phyloP scores from a whole-genome alignment of 2,113 vertebrate species.

The Clupea harengus region DNA sequence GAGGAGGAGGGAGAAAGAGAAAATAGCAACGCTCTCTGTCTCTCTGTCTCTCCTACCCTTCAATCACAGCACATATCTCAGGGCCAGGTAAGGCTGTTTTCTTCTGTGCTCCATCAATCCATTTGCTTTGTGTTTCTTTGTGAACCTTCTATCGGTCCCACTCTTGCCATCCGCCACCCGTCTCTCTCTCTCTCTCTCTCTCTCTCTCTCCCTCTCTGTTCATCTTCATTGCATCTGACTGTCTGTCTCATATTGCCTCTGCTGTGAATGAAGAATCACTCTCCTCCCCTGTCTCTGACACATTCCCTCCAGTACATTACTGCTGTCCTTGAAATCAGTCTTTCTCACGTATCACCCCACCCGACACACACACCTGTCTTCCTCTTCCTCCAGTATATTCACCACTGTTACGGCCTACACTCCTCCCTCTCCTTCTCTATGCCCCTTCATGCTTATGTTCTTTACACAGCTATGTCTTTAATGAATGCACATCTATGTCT shows the following conservation, averaged over 20 bases:
- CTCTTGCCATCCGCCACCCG: constrained; percentile 26
- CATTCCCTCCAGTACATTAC: constrained; percentile 44
- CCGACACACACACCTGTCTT: background rate
- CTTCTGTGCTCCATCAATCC: constrained; percentile 11
- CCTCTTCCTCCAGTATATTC: constrained; percentile 18
- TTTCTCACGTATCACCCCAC: background rate
- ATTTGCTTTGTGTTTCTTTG: background rate
- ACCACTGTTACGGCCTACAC: constrained; percentile 17
- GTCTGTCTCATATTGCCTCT: constrained; percentile 47
- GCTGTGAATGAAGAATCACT: constrained; percentile 50
- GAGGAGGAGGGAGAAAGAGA: background rate
- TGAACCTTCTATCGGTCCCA: constrained; percentile 27
- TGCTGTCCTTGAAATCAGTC: constrained; percentile 50
- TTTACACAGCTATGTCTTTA: background rate
- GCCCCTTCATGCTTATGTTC: background rate
- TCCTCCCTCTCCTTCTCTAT: background rate
- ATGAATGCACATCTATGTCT: background rate
- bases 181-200: constrained; percentile 22
- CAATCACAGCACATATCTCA: constrained; percentile 6
- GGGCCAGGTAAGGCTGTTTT: constrained; percentile 11
- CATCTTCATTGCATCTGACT: constrained; percentile 50
- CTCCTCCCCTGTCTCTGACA: constrained; percentile 39
- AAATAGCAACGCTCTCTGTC: background rate
- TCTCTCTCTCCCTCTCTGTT: constrained; percentile 37
- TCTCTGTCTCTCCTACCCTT: background rate